These are phyloP conservation scores for Nephrotoma guestfalica DNA, from an alignment of 2,888 invertebrate genomes.

Conservation along the genomic window DNA sequence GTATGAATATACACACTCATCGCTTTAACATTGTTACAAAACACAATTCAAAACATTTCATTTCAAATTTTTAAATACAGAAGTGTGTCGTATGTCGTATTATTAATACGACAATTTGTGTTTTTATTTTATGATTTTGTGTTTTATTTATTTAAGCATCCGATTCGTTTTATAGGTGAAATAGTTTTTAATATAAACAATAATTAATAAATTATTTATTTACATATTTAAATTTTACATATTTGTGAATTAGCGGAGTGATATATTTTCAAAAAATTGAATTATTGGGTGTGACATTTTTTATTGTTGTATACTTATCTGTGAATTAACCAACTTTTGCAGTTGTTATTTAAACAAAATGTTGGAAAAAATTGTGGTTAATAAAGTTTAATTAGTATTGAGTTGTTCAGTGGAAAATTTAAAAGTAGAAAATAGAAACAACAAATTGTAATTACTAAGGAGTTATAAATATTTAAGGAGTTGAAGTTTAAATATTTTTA, in stretches of 20 bases:
- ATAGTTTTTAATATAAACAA: not conserved
- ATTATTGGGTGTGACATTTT: not conserved
- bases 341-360: not conserved
- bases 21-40: not conserved
- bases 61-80: not conserved
- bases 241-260: not conserved
- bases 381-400: not conserved
- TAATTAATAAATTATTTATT: not conserved
- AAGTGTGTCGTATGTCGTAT: not conserved
- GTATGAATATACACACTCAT: not conserved
- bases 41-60: not conserved
- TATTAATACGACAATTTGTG: not conserved
- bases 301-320: not conserved
- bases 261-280: not conserved
- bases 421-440: not conserved
- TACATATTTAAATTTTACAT: not conserved
- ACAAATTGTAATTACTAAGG: not conserved
- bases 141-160: not conserved
- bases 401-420: not conserved
- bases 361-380: not conserved
- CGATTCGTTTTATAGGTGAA: not conserved
- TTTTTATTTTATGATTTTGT: not conserved
- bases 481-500: not conserved
- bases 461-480: not conserved
- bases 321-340: not conserved